These are phyloP conservation scores for Cheilinus undulatus DNA, from an alignment of 2,113 vertebrate genomes.

Conservation along the genomic window DNA sequence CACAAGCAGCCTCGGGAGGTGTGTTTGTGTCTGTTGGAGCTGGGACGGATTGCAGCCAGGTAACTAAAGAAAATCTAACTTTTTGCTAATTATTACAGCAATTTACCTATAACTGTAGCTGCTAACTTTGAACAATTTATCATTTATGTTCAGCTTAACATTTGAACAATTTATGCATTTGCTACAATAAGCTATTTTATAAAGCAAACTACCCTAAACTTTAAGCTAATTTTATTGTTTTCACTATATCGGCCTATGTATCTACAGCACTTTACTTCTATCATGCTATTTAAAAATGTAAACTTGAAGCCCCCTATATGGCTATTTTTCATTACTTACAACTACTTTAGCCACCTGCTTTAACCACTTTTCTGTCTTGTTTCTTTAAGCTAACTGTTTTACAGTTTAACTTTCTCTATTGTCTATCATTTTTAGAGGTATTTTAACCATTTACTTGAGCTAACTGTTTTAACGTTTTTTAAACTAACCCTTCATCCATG, in stretches of 20 bases:
- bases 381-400: too few relatives aligned
- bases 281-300: not conserved
- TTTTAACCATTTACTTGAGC: too few relatives aligned
- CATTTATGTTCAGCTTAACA: not conserved
- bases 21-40: slow-evolving; percentile 95
- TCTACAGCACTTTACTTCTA: not conserved
- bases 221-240: not conserved
- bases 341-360: too few relatives aligned
- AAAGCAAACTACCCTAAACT: too few relatives aligned
- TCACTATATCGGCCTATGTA: too few relatives aligned
- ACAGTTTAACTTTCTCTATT: too few relatives aligned
- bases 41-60: slow-evolving; percentile 95
- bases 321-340: too few relatives aligned
- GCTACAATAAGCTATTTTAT: not conserved
- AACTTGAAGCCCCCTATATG: too few relatives aligned
- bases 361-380: too few relatives aligned
- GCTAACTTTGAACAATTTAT: not conserved
- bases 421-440: too few relatives aligned
- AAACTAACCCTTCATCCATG: too few relatives aligned
- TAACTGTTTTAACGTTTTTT: too few relatives aligned
- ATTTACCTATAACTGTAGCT: not conserved
- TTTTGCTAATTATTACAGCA: not conserved
- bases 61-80: slow-evolving; percentile 63
- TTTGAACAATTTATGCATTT: not conserved
- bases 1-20: slow-evolving; percentile 97